These are phyloP conservation scores for Protophormia terraenovae DNA, from an alignment of 2,888 invertebrate genomes.

Conservation along the genomic window DNA sequence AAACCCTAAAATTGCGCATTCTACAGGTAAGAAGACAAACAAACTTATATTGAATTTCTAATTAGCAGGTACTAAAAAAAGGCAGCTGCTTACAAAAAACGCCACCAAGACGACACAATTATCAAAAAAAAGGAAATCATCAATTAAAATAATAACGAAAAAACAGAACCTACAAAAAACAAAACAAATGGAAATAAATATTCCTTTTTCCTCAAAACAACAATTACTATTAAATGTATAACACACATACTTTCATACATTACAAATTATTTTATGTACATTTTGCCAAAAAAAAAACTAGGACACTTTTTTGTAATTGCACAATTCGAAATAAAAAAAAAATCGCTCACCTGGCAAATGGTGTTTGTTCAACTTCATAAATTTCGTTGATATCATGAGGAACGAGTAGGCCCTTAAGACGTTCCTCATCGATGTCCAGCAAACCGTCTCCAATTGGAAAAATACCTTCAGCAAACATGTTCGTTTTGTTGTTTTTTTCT, in stretches of 20 bases:
- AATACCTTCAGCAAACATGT: slow-evolving; percentile 80
- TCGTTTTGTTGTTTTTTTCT: slow-evolving; percentile 65
- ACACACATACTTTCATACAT: not conserved
- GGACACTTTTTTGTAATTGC: slow-evolving; percentile 25
- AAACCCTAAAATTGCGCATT: not conserved
- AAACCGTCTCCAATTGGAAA: slow-evolving; percentile 85
- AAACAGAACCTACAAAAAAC: not conserved
- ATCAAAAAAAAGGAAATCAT: not conserved
- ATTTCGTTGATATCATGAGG: slow-evolving; percentile 88
- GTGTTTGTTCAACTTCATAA: slow-evolving; percentile 91
- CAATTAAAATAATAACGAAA: not conserved
- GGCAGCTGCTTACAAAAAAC: not conserved
- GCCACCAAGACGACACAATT: not conserved
- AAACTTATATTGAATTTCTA: not conserved
- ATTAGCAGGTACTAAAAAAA: not conserved
- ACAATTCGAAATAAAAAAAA: too few relatives aligned
- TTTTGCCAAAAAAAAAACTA: not conserved
- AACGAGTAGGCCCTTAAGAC: slow-evolving; percentile 86
- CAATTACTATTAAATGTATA: not conserved
- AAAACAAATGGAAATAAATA: not conserved
- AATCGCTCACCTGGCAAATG: slow-evolving; percentile 93
- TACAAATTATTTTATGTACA: not conserved
- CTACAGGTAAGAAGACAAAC: not conserved
- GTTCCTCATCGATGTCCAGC: slow-evolving; percentile 87
- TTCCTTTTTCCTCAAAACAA: too few relatives aligned